phyloP scores from a whole-genome alignment of 2,888 invertebrate genomes.

The Drosophila anomalipes region DNA sequence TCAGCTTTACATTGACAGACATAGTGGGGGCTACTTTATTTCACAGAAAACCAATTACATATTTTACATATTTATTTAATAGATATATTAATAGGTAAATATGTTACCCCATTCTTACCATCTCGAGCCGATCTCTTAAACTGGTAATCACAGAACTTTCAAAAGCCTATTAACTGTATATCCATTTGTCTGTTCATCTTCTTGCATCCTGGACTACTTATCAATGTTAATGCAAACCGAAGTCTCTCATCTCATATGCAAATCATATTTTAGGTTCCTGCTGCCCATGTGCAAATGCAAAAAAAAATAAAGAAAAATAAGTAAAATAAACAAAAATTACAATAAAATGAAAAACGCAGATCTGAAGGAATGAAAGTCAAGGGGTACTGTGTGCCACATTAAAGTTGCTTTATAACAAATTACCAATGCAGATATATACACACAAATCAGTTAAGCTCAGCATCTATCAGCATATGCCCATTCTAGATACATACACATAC shows the following conservation, averaged over 20 bases:
- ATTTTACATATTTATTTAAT: background rate
- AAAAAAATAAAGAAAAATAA: background rate
- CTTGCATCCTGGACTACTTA: conserved; percentile 40
- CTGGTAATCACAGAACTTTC: background rate
- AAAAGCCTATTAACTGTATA: background rate
- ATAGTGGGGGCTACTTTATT: background rate
- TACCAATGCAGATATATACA: conserved; percentile 75
- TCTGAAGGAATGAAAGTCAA: conserved; percentile 11
- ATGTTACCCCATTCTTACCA: background rate
- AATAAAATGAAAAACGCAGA: conserved; percentile 1
- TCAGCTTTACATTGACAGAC: background rate
- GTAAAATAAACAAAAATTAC: conserved; percentile 11
- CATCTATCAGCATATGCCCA: conserved; percentile 67
- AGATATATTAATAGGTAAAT: background rate
- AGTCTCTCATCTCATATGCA: conserved; percentile 42
- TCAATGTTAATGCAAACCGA: conserved; percentile 62
- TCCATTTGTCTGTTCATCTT: background rate
- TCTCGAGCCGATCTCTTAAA: background rate
- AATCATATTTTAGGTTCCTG: conserved; percentile 39
- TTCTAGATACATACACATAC: conserved; percentile 1
- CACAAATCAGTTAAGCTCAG: conserved; percentile 66
- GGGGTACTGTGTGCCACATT: conserved; percentile 66
- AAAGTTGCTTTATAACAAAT: conserved; percentile 70
- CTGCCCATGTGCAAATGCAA: conserved; percentile 59
- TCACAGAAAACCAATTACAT: background rate